These are phyloP conservation scores for Girardia tigrina DNA, from an alignment of 2,888 invertebrate species.

Conservation along the genomic window DNA sequence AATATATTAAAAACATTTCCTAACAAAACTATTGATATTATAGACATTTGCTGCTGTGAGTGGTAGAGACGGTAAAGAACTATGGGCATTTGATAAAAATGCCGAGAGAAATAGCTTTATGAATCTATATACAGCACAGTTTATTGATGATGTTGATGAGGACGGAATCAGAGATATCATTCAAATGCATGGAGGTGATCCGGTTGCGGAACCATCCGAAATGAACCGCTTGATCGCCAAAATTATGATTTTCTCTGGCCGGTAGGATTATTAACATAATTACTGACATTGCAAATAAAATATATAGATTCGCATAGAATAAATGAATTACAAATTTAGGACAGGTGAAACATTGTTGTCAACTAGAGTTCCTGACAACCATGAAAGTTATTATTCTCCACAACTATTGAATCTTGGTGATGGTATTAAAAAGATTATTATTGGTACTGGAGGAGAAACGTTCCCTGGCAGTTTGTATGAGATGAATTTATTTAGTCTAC, in stretches of 20 bases:
- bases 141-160: slow-evolving; percentile 57
- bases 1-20: slow-evolving; percentile 34
- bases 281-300: too few relatives aligned
- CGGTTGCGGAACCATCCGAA: background rate
- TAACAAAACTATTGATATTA: background rate
- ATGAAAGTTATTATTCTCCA: slow-evolving; percentile 63
- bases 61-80: slow-evolving; percentile 57
- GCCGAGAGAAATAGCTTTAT: slow-evolving; percentile 52
- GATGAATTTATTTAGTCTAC: slow-evolving; percentile 54
- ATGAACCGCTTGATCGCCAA: slow-evolving; percentile 55
- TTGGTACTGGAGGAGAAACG: slow-evolving; percentile 64
- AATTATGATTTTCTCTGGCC: slow-evolving; percentile 61
- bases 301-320: too few relatives aligned
- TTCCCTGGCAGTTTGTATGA: slow-evolving; percentile 61
- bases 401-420: slow-evolving; percentile 52
- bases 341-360: slow-evolving; percentile 45
- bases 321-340: too few relatives aligned
- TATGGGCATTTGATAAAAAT: slow-evolving; percentile 57
- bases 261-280: slow-evolving; percentile 20
- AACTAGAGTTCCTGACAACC: slow-evolving; percentile 55
- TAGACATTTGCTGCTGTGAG: slow-evolving; percentile 56
- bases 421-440: slow-evolving; percentile 57
- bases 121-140: slow-evolving; percentile 59
- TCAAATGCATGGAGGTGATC: slow-evolving; percentile 30
- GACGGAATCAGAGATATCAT: slow-evolving; percentile 59